phyloP scores from a whole-genome alignment of 2,797 vertebrate genomes.

The Hypotaenidia philippensis region DNA sequence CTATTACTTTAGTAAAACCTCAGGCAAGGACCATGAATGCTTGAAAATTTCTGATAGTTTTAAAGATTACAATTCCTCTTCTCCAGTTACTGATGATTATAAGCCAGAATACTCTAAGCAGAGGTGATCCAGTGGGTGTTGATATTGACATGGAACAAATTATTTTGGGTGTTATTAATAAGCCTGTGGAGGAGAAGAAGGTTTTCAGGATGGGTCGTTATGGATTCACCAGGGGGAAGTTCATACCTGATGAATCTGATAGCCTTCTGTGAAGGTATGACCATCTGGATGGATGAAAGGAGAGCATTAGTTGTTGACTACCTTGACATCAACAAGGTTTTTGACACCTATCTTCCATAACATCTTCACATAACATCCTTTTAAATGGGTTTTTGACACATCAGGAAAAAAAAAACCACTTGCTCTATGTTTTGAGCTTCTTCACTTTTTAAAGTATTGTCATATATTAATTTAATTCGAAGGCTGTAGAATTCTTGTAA shows the following conservation, averaged over 20 bases:
- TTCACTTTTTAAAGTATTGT: constrained; percentile 36
- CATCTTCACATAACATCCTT: background rate
- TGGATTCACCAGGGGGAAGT: too few species aligned
- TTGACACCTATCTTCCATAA: too few species aligned
- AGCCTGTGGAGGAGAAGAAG: too few species aligned
- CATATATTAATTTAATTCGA: constrained; percentile 54
- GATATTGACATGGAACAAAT: too few species aligned
- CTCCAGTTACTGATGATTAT: background rate
- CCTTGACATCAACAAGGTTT: too few species aligned
- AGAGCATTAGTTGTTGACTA: too few species aligned
- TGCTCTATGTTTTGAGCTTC: constrained; percentile 12
- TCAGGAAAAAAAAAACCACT: background rate
- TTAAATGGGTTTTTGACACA: background rate
- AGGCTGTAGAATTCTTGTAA: constrained; percentile 25
- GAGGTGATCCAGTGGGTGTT: background rate
- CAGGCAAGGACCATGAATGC: background rate
- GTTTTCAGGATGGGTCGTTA: too few species aligned
- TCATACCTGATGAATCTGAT: too few species aligned
- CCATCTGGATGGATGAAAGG: too few species aligned
- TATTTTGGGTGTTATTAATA: too few species aligned
- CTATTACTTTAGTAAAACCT: background rate
- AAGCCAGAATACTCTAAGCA: background rate
- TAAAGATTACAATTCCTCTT: background rate
- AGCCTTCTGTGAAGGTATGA: too few species aligned
- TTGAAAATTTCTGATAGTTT: background rate